Base-by-base conservation (phyloP, 53 echinoderm and acorn worm genomes). In the Luidia sarsii region DNA sequence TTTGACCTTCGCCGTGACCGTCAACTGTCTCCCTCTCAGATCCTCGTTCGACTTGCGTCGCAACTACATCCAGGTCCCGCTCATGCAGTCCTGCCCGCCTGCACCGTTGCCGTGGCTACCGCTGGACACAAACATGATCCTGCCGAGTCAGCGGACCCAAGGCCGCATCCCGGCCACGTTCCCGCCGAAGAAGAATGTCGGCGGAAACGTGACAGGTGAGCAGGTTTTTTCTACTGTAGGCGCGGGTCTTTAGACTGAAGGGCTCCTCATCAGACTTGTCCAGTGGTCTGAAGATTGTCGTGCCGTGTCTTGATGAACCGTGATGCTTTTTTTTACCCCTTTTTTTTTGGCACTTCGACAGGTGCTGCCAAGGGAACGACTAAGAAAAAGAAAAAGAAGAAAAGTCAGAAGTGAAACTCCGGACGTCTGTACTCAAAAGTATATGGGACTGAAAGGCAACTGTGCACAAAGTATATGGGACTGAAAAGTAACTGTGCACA, bases 91-190 rank as follows among this genome's bases (percentile, higher is more conserved):
- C 3, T 74, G 74, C 57, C 57, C 74, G 7, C 59, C 74, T 38
- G 39, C 28, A 27, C 43, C 39, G 61, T 77, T 77, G 28, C 75
- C 85, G 65, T 85, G 85, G 85, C 64, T 85, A 59, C 85, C 85
- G 13, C 51, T 85, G n/a, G 85, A 85, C 65, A 64, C 85, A 23
- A 75, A 85, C 39, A 18, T 75, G 31, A 63, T 43, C 13, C 75
- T 65, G n/a, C 50, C 63, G 0, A 27, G 50, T 16, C 75, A 75
- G 7, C 50, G 37, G 21, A 49, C 50, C 11, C n/a, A 14, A 18
- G 74, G 53, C 45, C 63, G 85, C 16, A 75, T 85, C 7, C 85
- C 85, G 6, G 85, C 85, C 16, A 85, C 85, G 19, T 85, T 85
- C 46, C 85, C 85, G 22, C 85, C 85, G 1, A 54, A 54, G 1